Base-by-base conservation (phyloP, 2,797 vertebrate species). In the Gymnoscopelus microlampas region DNA sequence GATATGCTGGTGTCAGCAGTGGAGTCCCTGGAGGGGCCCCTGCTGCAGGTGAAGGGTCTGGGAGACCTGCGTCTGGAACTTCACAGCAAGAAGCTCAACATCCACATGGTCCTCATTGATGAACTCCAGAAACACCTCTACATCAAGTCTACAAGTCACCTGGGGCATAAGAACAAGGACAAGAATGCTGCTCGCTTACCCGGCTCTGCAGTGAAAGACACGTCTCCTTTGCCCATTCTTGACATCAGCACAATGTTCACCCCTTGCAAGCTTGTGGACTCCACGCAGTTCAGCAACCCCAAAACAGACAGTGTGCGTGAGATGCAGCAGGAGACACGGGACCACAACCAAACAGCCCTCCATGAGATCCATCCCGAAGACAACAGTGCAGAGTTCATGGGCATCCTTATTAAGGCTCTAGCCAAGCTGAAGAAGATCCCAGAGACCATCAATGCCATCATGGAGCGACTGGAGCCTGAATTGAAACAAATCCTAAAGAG, bases 1-100 rank as follows among this genome's bases (percentile, higher is more conserved):
- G 97, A 99, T 82, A 98, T 98, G 97, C 94, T 99, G 96, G 97
- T 99, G 85, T 97, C 96, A 0, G 96, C 97, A 0, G 98, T 99
- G 51, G 93, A 95, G 50, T 97, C 97, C 47, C 77, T 99, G 88
- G 97, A 98, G 71, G 97, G 97, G 1, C 94, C 95, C 4, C 87
- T 99, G 63, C 93, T 97, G 59, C 98, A 99, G 80, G 98, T 99
- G 77, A 97, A 99, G 63, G 98, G 98, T 1, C 91, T 99, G 14
- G 94, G 97, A 1, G 98, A 99, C 80, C 93, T 99, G 66, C 94
- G 98, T 0, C 84, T 98, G 88, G 97, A 99, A 88, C 96, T 99
- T 49, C 96, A 99, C 89, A 98, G 95, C 80, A 98, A 96, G 92
- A 99, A 99, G 91, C 96, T 99, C 92, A 98, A 98, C 91, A 95